Conservation (phyloP, 1,140 invertebrate species). For the Cydia strobilella region DNA sequence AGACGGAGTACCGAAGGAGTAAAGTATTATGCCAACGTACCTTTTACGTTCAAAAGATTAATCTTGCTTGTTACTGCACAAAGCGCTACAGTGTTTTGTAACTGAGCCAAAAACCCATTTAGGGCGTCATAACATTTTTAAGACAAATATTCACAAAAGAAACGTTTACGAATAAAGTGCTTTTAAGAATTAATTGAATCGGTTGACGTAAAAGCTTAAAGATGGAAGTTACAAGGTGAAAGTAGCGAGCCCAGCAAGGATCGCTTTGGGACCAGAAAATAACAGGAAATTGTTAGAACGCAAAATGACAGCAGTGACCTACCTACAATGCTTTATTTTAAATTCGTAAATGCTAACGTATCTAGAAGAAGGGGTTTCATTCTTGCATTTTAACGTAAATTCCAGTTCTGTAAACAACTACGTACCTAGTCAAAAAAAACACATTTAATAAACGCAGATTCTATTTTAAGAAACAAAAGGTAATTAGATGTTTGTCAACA, state of each 20-base stretch:
- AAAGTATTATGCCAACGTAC: background rate
- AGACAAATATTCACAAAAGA: slow-evolving; percentile 30
- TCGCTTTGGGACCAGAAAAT: background rate
- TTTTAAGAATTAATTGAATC: slow-evolving; percentile 25
- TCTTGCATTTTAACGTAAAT: background rate
- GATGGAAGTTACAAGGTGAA: slow-evolving; percentile 22
- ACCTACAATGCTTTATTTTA: background rate
- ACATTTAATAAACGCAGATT: background rate
- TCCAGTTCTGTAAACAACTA: no score
- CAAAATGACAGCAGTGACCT: background rate
- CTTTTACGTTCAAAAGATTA: slow-evolving; percentile 27
- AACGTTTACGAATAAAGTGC: slow-evolving; percentile 21
- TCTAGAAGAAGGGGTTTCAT: background rate
- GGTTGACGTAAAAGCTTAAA: slow-evolving; percentile 11
- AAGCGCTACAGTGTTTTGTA: slow-evolving; percentile 25
- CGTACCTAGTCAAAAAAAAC: no score
- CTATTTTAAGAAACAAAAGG: background rate
- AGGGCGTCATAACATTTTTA: slow-evolving; percentile 25
- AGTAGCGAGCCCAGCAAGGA: background rate
- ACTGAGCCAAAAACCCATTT: slow-evolving; percentile 29
- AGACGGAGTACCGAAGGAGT: slow-evolving; percentile 8
- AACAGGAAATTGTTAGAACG: background rate
- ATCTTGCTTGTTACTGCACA: slow-evolving; percentile 12
- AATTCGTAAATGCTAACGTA: background rate
- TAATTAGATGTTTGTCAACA: background rate